Evolutionary conservation across 2,888 invertebrate genomes (phyloP), one percentile per base, ranked within the genome.

Genomic region (Macroteleia sp.): DNA sequence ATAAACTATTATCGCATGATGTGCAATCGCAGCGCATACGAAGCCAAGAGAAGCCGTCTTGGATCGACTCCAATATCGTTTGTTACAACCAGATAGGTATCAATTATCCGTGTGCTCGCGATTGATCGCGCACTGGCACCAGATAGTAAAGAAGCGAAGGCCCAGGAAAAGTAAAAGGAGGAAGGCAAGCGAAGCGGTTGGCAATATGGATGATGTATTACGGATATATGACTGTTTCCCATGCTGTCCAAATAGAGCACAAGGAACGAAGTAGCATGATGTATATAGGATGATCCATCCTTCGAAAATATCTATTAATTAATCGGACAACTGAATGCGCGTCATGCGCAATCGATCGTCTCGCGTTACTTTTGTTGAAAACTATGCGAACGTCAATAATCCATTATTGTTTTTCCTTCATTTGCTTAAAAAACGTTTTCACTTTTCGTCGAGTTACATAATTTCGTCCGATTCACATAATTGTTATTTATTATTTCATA

Each of bases 161-260:
- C 32, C 28, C 48, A 52, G 46, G 56, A 67, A 73, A 62, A 75
- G 67, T 70, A 57, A 76, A 66, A 70, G 70, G 71, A 64, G 61
- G 66, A 78, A 78, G 74, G 48, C 66, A 54, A 48, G 42, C 22
- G 17, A 50, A 44, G 42, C 44, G 50, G 46, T 36, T 61, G 64
- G 71, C 44, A 52, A 77, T 73, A 80, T 74, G 66, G 70, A 78
- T 75, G 78, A 82, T 85, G 83, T 83, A 83, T 84, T 85, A 61
- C 61, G 39, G 54, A 75, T 75, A 54, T 67, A 85, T 81, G 78
- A 81, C 77, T 78, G 78, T 86, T 75, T 86, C 85, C 82, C 85
- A 85, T 86, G 85, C 82, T 82, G 83, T 85, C 83, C 83, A 83
- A 82, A 84, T 78, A 77, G 81, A 81, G 76, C 80, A 69, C 41